Evolutionary conservation across 2,888 invertebrate species (phyloP).

Genomic region (Epinotia bilunana): DNA sequence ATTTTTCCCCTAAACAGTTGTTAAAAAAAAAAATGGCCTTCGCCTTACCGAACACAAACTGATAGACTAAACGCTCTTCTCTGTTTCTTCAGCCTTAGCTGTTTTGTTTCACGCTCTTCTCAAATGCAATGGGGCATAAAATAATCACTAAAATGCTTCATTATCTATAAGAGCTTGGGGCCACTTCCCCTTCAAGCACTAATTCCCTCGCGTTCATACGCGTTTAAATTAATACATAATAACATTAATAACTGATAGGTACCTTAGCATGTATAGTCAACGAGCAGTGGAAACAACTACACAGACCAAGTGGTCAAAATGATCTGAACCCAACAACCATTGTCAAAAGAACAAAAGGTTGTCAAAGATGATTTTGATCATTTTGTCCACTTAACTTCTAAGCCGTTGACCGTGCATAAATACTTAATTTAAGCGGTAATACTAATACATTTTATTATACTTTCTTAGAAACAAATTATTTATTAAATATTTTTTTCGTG

Average conservation of each 20-base stretch:
- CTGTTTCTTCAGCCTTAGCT: background rate
- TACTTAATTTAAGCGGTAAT: background rate
- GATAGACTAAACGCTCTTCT: background rate
- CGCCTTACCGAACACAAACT: background rate
- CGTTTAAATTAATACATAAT: background rate
- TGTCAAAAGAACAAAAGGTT: background rate
- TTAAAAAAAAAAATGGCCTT: background rate
- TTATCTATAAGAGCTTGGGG: background rate
- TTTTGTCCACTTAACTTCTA: background rate
- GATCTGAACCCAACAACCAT: background rate
- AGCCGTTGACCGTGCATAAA: background rate
- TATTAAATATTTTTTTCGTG: no score
- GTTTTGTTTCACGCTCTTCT: background rate
- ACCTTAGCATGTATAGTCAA: background rate
- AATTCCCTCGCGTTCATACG: no score
- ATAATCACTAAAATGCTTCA: background rate
- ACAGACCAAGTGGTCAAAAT: background rate
- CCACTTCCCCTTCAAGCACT: background rate
- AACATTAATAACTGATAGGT: background rate
- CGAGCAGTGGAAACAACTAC: background rate
- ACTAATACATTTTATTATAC: no score
- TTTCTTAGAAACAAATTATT: no score
- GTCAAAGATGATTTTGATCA: background rate
- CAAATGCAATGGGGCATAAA: background rate
- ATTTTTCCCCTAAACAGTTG: background rate